Evolutionary conservation across 2,888 invertebrate species (phyloP), one percentile per base, ranked within the genome.

Genomic region (Drymonia ruficornis): DNA sequence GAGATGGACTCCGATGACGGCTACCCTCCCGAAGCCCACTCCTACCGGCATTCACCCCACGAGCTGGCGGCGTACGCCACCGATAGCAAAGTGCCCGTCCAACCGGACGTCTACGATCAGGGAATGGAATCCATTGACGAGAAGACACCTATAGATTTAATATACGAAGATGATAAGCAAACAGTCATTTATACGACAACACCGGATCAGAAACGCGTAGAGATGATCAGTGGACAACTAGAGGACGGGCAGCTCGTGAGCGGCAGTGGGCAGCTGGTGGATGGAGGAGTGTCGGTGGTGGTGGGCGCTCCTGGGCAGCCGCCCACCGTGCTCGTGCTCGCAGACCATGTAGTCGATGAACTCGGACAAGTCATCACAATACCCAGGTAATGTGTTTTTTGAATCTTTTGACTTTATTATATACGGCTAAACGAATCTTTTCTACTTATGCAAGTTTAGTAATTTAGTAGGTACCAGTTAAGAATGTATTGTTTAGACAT

Each of bases 101-200:
- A 93, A 55, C 94, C 93, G 11, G 91, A 92, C 58, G 90, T 93
- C 34, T 83, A 91, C 76, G 87, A 93, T 63, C 89, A 90, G 69
- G 89, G 90, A 64, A 87, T 93, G 93, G 87, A 91, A 65, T 87
- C 89, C 15, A 88, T 93, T 31, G 95, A 95, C 74, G 95, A 95
- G 83, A 95, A 95, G 78, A 96, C 93, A 50, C 96, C 96, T 69
- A 96, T 96, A 81, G 96, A 97, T 84, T 91, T 97, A 74, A 97
- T 97, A 75, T 97, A 96, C 86, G 96, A 96, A 79, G 96, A 96
- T 76, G 96, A 96, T 47, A 96, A 96, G 80, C 96, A 97, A 82
- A 96, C 96, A 2, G 96, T 97, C 58, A 96, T 96, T 82, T 97
- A 97, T 75, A 96, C 96, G 50, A 95, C 96, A 58, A 94, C 95